Evolutionary conservation across 2,113 vertebrate genomes (phyloP), one percentile per base, ranked within the genome.

Genomic region (Ornithorhynchus anatinus): DNA sequence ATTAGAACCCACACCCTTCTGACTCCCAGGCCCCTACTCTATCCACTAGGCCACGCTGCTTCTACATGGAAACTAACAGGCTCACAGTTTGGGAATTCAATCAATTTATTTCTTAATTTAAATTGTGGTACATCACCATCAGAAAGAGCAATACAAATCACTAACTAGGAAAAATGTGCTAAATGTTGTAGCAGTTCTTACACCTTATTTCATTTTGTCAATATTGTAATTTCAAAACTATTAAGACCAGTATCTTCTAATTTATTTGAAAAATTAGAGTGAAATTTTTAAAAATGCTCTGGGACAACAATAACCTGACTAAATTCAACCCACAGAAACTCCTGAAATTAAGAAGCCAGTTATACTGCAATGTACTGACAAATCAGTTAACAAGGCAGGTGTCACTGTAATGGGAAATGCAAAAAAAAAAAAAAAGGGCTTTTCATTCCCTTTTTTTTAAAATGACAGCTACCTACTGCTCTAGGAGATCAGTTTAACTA

Each of bases 301-400:
- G 6, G 22, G 29, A 17, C 4, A 59, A 29, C 5, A 66, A 17
- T 7, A 48, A 36, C 29, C 23, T 59, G 62, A 62, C 74, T 77
- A 72, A 32, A 69, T 51, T 69, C 75, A 86, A 71, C 20, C 19
- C 42, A 57, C 33, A 66, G 72, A 78, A 74, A 57, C 73, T 51
- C 27, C 59, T 71, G 62, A 51, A 79, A 75, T 68, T 71, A 48
- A 83, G 69, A 83, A 73, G 65, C 10, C 59, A 62, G 69, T 69
- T 52, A 77, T 40, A 42, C 23, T 72, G 33, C 39, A 4, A 42
- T 47, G 40, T 47, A 37, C 59, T 63, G 51, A 57, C 25, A 72
- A 65, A 66, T 9, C 5, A 29, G 47, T 66, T 76, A 69, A 3
- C 12, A 70, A 80, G 59, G 45, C 9, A 80, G 59, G 64, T 36